Evolutionary conservation across 1,140 invertebrate genomes (phyloP), one percentile per base, ranked within the genome.

Genomic region (Temnothorax curvispinosus): DNA sequence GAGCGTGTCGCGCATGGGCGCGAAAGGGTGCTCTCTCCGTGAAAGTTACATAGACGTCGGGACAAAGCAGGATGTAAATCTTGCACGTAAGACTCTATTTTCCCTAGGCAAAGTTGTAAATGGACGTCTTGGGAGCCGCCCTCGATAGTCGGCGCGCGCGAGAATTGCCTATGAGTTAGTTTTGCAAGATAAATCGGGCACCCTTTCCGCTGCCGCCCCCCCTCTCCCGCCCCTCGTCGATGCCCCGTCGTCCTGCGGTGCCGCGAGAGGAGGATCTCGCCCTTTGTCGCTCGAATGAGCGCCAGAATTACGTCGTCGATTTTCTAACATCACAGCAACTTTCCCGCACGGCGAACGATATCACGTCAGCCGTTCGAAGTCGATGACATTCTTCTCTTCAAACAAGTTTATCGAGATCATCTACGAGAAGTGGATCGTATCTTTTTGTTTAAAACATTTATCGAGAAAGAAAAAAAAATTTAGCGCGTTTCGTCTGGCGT

Each of bases 1-100:
- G 54, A 62, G 50, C 65, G 56, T 84, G 78, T 85, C 86, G 76
- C 80, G 88, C 78, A 80, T 47, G 85, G 44, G 80, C 18, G 56
- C 75, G 76, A 64, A 38, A 72, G 65, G 78, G 77, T 50, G 69
- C 50, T n/a, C 15, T 27, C 27, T 27, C 27, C 47, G 13, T n/a
- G 62, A 65, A 90, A 90, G 88, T 90, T 90, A 64, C 69, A 77
- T 67, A 67, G 69, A 88, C 54, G 69, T 27, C 50, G 62, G 62
- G 62, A 90, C 89, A 90, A 90, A 90, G 88, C 88, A 84, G 62
- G 75, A 90, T 90, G 89, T 90, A 90, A 90, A 90, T 90, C 89
- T 90, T 90, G 86, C 88, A 90, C 86, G 86, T 90, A 89, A 84
- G 87, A 88, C 82, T 90, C 89, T 89, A 90, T 90, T 90, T 90